Base-by-base conservation (phyloP, 2,888 invertebrate species). In the Phortica magna region DNA sequence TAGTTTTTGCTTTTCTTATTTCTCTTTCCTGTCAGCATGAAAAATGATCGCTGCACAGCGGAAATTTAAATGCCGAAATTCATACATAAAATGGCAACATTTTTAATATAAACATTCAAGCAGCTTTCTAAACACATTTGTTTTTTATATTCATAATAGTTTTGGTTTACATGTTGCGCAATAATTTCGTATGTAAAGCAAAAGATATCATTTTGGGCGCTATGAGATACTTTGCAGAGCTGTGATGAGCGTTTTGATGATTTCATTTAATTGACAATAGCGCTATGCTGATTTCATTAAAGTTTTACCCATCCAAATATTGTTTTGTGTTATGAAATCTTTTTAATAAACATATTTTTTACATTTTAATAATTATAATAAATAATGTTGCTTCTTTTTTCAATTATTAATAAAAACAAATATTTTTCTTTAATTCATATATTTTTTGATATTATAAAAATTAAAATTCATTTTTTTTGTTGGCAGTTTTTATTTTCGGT, bases 51-150 rank as follows among this genome's bases (percentile, higher is more conserved):
- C 5, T 31, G 31, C 31, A 31, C 31, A 31, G 31, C 31, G 31
- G 31, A 31, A 31, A 31, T 31, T 48, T 48, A 14, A 14, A 48
- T 12, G 7, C 48, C 10, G 48, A 48, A 59, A 59, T 59, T 61
- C 10, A 22, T 7, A 61, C 19, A 61, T 61, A 19, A 59, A 59
- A 59, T 68, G 14, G 68, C 68, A 42, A 68, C 17, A 43, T 43
- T 68, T 68, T 43, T 19, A 14, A 31, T 19, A 14, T 64, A 22
- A 43, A 43, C 68, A 9, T 22, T n/a, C 22, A 19, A 61, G 61
- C 61, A 61, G 70, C 70, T 71, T 71, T 71, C 70, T 71, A 71
- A 71, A 55, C 31, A 14, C 9, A 12, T 41, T 65, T 65, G 10
- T 31, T 22, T 65, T 39, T 65, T 12, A 39, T 65, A n/a, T 65